Conservation (phyloP, 1,140 invertebrate genomes). For the Lordiphosa mommai region DNA sequence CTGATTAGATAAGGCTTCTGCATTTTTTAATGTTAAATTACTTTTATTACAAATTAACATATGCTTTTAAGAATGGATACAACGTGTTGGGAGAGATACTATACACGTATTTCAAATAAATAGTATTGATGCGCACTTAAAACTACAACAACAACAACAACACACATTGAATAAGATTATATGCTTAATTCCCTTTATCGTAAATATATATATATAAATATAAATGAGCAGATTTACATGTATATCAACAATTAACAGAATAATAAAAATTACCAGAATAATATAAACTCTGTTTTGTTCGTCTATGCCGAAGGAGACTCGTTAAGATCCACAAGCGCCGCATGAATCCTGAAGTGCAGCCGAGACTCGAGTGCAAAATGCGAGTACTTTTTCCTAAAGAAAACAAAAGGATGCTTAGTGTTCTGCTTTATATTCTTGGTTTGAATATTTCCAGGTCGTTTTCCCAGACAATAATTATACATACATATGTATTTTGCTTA, state of each 20-base stretch:
- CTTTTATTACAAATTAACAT: constrained; percentile 26
- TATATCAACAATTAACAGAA: constrained; percentile 35
- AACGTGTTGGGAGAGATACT: constrained; percentile 13
- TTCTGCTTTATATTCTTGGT: too few relatives aligned
- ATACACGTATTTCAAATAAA: constrained; percentile 17
- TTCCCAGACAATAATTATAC: too few relatives aligned
- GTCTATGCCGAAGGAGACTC: constrained; percentile 15
- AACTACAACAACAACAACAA: constrained; percentile 17
- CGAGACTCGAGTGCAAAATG: constrained; percentile 94
- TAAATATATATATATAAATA: constrained; percentile 19
- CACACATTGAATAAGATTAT: constrained; percentile 21
- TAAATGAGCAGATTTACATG: constrained; percentile 17
- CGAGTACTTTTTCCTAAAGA: constrained; percentile 92
- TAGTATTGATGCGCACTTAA: constrained; percentile 33
- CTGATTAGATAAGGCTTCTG: constrained; percentile 67
- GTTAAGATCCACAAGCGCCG: constrained; percentile 84
- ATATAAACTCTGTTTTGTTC: not conserved
- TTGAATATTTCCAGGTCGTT: too few relatives aligned
- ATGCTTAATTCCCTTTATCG: constrained; percentile 24
- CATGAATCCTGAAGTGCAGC: constrained; percentile 95
- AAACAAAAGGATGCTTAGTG: not conserved
- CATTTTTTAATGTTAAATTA: constrained; percentile 57
- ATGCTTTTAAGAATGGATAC: constrained; percentile 27
- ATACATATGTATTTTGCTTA: too few relatives aligned
- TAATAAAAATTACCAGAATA: constrained; percentile 26